Evolutionary conservation across 2,113 vertebrate genomes (phyloP).

Genomic region (Synodontis membranacea): DNA sequence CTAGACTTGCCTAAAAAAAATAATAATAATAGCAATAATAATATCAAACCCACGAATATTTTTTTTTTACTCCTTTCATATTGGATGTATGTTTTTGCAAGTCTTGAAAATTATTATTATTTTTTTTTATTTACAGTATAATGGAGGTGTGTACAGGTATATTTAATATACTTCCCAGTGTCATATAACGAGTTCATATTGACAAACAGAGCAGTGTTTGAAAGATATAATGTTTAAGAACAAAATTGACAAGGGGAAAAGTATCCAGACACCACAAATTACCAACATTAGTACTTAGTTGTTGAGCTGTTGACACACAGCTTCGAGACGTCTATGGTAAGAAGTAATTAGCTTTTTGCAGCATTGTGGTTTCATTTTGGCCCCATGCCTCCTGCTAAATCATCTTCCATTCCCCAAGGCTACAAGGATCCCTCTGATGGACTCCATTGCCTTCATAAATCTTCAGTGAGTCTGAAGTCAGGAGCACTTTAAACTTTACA

Average conservation of each 20-base stretch:
- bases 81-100: too few species aligned
- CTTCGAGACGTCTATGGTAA: background rate
- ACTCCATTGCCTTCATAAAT: too few species aligned
- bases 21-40: background rate
- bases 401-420: background rate
- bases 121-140: too few species aligned
- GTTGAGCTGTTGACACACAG: background rate
- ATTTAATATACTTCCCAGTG: background rate
- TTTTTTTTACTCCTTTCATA: too few species aligned
- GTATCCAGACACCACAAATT: background rate
- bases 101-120: too few species aligned
- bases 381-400: background rate
- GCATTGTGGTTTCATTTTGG: background rate
- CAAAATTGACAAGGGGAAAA: background rate
- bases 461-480: too few species aligned
- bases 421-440: background rate
- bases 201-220: background rate
- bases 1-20: background rate
- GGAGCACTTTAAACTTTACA: background rate
- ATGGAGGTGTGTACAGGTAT: too few species aligned
- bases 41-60: background rate
- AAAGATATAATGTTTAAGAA: too few species aligned
- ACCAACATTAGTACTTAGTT: background rate
- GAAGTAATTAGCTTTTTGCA: background rate
- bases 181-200: background rate